Evolutionary conservation across 2,888 invertebrate species (phyloP), one percentile per base, ranked within the genome.

Genomic region (Oxytorus armatus): DNA sequence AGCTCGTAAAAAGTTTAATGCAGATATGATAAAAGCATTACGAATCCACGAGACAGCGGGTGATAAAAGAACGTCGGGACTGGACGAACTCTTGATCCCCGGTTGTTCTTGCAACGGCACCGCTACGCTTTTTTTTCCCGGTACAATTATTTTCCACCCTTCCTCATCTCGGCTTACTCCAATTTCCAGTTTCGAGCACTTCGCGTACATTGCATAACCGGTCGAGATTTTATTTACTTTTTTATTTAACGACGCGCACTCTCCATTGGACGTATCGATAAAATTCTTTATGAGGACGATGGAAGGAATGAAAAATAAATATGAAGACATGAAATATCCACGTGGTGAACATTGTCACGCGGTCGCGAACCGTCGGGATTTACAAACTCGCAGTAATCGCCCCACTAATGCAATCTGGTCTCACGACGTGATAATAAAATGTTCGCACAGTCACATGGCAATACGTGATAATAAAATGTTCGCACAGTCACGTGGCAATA

Each of bases 281-380:
- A 29, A 3, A 3, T 36, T 51, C 36, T 18, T 51, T 1, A 29
- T 55, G 25, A 55, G 3, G 1, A 23, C 18, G 8, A 36, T 21
- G 10, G 23, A 8, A 4, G 16, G 7, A n/a, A 36, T 21, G 8
- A 2, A 42, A 11, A 42, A 36, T 8, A 61, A 14, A 36, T 49
- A 66, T 18, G 33, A n/a, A 18, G 8, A 53, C n/a, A 3, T 36
- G 4, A 36, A 44, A 16, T 42, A 49, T 53, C 42, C 66, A 65
- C 49, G 57, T 33, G 49, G 14, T 29, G 25, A 16, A 51, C 3
- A 49, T 44, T 10, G 21, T 65, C 11, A 49, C 57, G 36, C 21
- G 47, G 33, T n/a, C 14, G 21, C 33, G 18, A 59, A 10, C 70
- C 70, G 57, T 49, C 44, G 57, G 51, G 10, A 51, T 36, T 36